Conservation (phyloP, 2,888 invertebrate genomes). For the Carabus problematicus region DNA sequence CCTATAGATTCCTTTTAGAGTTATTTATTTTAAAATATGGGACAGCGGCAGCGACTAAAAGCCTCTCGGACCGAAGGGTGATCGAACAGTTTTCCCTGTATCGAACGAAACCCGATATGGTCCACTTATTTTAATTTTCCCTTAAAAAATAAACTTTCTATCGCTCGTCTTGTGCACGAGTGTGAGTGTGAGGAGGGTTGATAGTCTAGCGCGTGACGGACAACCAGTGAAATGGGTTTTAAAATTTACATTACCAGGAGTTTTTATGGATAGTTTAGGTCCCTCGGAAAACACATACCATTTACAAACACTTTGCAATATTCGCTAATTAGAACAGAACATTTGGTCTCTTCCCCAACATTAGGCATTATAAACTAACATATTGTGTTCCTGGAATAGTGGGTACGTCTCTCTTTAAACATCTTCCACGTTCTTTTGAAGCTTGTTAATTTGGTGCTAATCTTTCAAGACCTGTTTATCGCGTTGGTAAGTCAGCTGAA, state of each 20-base stretch:
- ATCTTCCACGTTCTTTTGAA: too few species aligned
- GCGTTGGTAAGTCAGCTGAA: too few species aligned
- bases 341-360: too few species aligned
- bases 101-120: slow-evolving; percentile 55
- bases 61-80: slow-evolving; percentile 45
- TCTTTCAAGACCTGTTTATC: too few species aligned
- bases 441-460: too few species aligned
- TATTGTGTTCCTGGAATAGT: too few species aligned
- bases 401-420: too few species aligned
- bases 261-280: slow-evolving; percentile 28
- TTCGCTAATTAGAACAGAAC: too few species aligned
- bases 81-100: slow-evolving; percentile 20
- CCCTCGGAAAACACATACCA: too few species aligned
- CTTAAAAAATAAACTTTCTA: slow-evolving; percentile 49
- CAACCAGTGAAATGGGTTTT: slow-evolving; percentile 26
- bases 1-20: slow-evolving; percentile 60
- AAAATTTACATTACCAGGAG: slow-evolving; percentile 18
- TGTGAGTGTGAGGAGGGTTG: slow-evolving; percentile 49
- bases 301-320: too few species aligned
- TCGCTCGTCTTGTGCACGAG: too few species aligned
- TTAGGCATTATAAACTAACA: too few species aligned
- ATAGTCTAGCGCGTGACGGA: slow-evolving; percentile 26
- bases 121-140: slow-evolving; percentile 61
- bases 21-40: slow-evolving; percentile 63
- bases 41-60: slow-evolving; percentile 54